Conservation (phyloP, 2,888 invertebrate genomes). For the Brachypterus glaber region DNA sequence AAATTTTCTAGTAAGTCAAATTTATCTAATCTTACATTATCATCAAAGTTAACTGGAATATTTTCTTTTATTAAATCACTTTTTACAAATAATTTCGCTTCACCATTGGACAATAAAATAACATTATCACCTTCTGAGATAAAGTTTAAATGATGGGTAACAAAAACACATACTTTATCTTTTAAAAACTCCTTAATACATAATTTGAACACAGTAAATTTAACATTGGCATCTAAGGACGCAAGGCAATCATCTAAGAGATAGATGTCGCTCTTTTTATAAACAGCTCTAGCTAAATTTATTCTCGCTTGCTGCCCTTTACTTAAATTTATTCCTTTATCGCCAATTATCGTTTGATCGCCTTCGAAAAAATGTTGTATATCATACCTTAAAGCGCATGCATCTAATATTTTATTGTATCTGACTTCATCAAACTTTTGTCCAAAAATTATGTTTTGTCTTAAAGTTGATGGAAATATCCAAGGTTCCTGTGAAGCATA, state of each 20-base stretch:
- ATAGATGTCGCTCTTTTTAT: conserved; percentile 67
- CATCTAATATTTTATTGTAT: conserved; percentile 51
- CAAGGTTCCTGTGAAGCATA: conserved; percentile 58
- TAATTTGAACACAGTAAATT: conserved; percentile 58
- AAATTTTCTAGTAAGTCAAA: not conserved
- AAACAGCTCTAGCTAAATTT: conserved; percentile 65
- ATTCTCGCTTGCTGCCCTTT: conserved; percentile 78
- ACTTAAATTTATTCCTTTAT: conserved; percentile 68
- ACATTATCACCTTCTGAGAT: conserved; percentile 18
- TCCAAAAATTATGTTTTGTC: conserved; percentile 73
- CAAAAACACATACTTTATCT: conserved; percentile 17
- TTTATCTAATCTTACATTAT: conserved; percentile 5
- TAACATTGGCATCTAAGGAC: conserved; percentile 68
- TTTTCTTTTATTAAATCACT: not conserved
- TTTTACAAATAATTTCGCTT: not conserved
- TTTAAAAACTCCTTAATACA: conserved; percentile 36
- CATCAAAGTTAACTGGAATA: not conserved
- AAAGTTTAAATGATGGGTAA: conserved; percentile 12
- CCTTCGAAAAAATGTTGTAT: conserved; percentile 43
- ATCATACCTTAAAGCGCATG: conserved; percentile 57
- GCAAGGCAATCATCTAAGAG: conserved; percentile 71
- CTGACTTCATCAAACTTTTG: conserved; percentile 47
- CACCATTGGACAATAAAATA: conserved; percentile 9
- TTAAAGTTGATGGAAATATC: conserved; percentile 50
- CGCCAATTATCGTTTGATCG: conserved; percentile 71